Base-by-base conservation (phyloP, 2,113 vertebrate genomes). In the Ictidomys tridecemlineatus region DNA sequence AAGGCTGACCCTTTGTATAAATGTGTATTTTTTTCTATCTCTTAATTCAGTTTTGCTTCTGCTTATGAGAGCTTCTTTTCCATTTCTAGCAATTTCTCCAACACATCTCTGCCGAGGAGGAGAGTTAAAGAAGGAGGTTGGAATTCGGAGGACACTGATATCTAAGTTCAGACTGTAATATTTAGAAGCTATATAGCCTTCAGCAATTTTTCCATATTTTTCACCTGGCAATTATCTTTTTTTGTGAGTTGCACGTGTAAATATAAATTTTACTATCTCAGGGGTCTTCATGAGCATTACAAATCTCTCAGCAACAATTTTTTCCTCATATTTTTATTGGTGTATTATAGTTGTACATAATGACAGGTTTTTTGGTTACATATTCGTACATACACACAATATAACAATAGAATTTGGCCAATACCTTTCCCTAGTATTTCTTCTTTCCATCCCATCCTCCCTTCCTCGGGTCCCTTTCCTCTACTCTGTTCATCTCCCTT, bases 21-120 rank as follows among this genome's bases (percentile, higher is more conserved):
- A 58, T 51, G 12, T 26, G 0, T 67, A 11, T 24, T 69, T 83
- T 85, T 16, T 61, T 16, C 26, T 48, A 4, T 85, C 5, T 61
- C 34, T 74, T 74, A 51, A 80, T 74, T 90, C 20, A 74, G 1
- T 58, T 92, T 48, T 95, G 61, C 82, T 92, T 95, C 51, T 95
- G 53, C 82, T 91, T 95, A 39, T 85, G 53, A 78, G 11, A 80
- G 34, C 9, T 94, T 70, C 20, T 88, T 79, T 95, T 89, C 37
- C 13, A 88, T 90, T 96, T 77, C 48, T 22, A 89, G 48, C 30
- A 22, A 42, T 78, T 95, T 89, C 56, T 80, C 45, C 26, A 94
- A 78, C 32, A 37, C 8, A 42, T 63, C 76, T 95, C 18, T 65
- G 10, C 16, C 24, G 48, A 51, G 28, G 5, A 58, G 8, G 34